Base-by-base conservation (phyloP, 2,113 vertebrate species). In the Oceanodroma tethys region DNA sequence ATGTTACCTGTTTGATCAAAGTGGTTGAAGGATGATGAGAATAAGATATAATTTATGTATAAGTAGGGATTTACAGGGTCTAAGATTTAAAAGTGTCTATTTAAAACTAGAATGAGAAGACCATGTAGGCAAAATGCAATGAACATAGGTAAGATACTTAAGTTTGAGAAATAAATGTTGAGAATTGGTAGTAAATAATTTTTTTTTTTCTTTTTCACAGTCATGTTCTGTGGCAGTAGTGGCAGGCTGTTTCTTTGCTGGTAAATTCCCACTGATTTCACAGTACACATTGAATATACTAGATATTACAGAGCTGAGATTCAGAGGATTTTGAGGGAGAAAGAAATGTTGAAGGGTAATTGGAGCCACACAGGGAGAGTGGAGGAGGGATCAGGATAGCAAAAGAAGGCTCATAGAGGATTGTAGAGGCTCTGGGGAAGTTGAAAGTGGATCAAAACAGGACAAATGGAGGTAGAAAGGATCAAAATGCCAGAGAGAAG, bases 371-470 rank as follows among this genome's bases (percentile, higher is more conserved):
- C 93, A 96, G 50, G 66, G 91, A 95, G 96, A 83, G 60, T 84
- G 58, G 53, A 94, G 86, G 88, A 96, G 52, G 93, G 93, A 97
- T 97, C 95, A 97, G 80, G 92, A 47, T 65, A 94, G 95, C 84
- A 96, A 94, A 96, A 91, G 90, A 85, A 95, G 90, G 95, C 97
- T 98, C 96, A 96, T 48, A 59, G 66, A 95, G 89, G 97, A 98
- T 97, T 97, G 67, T 11, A 86, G 81, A 78, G 68, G 91, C 81
- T 97, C 92, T 95, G 22, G 26, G 56, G 59, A 73, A 94, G 86
- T 91, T 97, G 88, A 75, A 89, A 95, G 75, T 97, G 91, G 93
- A 97, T 97, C 97, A 97, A 74, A 94, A 85, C 13, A 55, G 56
- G 65, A 94, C 65, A 93, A 82, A 82, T 93, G 87, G 84, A 78